Evolutionary conservation across 2,888 invertebrate genomes (phyloP).

Genomic region (Cyaniris semiargus): DNA sequence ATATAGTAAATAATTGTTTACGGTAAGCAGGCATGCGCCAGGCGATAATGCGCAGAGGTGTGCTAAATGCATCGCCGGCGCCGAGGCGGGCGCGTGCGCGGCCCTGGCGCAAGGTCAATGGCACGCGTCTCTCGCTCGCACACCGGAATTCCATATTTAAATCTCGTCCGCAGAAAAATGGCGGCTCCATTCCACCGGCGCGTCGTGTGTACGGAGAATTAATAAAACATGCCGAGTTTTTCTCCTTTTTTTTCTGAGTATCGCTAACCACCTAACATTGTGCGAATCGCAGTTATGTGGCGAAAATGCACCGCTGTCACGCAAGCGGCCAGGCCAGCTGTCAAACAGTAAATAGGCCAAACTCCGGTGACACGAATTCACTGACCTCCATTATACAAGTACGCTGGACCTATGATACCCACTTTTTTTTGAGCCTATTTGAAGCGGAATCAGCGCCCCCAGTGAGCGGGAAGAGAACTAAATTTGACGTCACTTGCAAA

Average conservation of each 20-base stretch:
- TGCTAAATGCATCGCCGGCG: conserved; percentile 47
- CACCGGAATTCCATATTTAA: conserved; percentile 81
- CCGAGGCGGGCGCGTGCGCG: conserved; percentile 67
- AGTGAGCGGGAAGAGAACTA: no score
- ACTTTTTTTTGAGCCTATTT: no score
- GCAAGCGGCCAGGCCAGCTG: conserved; percentile 5
- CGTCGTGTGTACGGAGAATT: conserved; percentile 74
- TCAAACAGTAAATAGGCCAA: conserved; percentile 27
- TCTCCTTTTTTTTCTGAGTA: conserved; percentile 72
- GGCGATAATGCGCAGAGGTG: conserved; percentile 35
- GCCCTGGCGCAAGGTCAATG: conserved; percentile 78
- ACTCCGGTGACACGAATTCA: conserved; percentile 22
- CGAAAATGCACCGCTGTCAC: conserved; percentile 21
- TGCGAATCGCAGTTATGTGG: conserved; percentile 54
- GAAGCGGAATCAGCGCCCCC: no score
- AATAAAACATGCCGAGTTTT: conserved; percentile 75
- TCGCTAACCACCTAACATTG: conserved; percentile 61
- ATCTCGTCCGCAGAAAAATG: conserved; percentile 81
- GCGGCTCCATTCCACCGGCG: conserved; percentile 73
- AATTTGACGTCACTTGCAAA: no score
- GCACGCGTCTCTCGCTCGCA: conserved; percentile 78
- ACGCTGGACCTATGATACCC: no score
- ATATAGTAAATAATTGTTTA: conserved; percentile 18
- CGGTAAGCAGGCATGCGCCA: conserved; percentile 5
- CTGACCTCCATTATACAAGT: no score